phyloP scores from a whole-genome alignment of 2,113 vertebrate genomes.

The Myrmophylax atrothorax region DNA sequence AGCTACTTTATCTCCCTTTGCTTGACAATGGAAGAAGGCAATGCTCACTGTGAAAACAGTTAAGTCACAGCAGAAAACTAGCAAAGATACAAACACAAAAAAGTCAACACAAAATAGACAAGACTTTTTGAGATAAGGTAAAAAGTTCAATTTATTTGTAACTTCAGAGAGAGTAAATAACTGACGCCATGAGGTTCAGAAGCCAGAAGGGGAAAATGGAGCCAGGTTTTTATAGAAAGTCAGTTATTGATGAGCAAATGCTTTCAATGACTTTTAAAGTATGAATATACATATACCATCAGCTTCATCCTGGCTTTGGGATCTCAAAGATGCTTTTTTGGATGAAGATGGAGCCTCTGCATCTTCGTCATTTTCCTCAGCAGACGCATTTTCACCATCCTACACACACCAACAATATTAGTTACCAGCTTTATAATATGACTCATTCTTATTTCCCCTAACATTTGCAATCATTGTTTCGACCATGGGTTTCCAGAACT shows the following conservation, averaged over 20 bases:
- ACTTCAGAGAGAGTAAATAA: background rate
- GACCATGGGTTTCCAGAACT: background rate
- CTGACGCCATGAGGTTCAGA: background rate
- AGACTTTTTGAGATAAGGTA: background rate
- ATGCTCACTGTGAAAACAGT: background rate
- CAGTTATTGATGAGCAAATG: background rate
- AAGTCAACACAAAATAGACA: background rate
- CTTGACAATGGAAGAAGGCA: background rate
- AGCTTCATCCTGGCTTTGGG: slow-evolving; percentile 42
- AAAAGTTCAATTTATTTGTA: background rate
- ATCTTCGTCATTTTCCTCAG: slow-evolving; percentile 71
- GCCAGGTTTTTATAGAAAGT: background rate
- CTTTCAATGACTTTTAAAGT: background rate
- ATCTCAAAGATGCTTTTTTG: slow-evolving; percentile 55
- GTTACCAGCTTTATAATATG: background rate
- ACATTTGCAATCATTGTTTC: background rate
- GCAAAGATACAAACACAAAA: background rate
- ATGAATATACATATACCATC: slow-evolving; percentile 55
- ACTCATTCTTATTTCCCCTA: background rate
- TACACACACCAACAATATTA: background rate
- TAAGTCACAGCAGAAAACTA: background rate
- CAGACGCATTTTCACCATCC: slow-evolving; percentile 50
- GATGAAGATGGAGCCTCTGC: slow-evolving; percentile 75
- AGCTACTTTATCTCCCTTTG: background rate
- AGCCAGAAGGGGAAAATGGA: background rate